Conservation (phyloP, 2,113 vertebrate genomes). For the Okapia johnstoni region DNA sequence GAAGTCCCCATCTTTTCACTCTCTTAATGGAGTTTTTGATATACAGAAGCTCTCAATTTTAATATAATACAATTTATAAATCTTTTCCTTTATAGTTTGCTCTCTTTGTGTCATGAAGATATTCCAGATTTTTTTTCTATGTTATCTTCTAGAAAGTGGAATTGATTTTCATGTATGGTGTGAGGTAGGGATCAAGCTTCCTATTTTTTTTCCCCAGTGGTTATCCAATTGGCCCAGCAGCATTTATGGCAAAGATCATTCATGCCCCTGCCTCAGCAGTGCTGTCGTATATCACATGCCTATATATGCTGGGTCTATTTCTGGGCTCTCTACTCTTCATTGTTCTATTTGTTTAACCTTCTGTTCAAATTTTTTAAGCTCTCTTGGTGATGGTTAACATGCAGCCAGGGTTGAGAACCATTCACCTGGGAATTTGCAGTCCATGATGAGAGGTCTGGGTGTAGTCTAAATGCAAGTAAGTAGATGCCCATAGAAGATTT, state of each 20-base stretch:
- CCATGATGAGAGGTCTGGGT: not conserved
- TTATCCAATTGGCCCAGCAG: fast-evolving
- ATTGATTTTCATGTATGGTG: not conserved
- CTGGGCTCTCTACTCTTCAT: not conserved
- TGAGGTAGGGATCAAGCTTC: not conserved
- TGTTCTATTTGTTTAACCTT: not conserved
- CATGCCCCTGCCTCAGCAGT: fast-evolving
- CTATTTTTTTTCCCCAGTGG: too few species aligned
- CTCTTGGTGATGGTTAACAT: not conserved
- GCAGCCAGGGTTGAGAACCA: not conserved
- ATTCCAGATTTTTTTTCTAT: not conserved
- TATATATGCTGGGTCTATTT: fast-evolving
- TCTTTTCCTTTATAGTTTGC: not conserved
- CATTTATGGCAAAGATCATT: not conserved
- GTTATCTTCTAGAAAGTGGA: not conserved
- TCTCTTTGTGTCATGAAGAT: not conserved
- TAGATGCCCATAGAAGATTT: not conserved
- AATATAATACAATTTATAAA: fast-evolving
- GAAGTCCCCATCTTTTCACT: not conserved
- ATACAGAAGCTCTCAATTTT: not conserved
- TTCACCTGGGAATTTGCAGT: not conserved
- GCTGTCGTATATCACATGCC: fast-evolving
- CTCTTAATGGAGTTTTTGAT: too few species aligned
- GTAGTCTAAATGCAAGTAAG: not conserved
- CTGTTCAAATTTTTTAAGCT: too few species aligned